Evolutionary conservation across 2,797 vertebrate species (phyloP), one percentile per base, ranked within the genome.

Genomic region (Catamblyrhynchus diadema): DNA sequence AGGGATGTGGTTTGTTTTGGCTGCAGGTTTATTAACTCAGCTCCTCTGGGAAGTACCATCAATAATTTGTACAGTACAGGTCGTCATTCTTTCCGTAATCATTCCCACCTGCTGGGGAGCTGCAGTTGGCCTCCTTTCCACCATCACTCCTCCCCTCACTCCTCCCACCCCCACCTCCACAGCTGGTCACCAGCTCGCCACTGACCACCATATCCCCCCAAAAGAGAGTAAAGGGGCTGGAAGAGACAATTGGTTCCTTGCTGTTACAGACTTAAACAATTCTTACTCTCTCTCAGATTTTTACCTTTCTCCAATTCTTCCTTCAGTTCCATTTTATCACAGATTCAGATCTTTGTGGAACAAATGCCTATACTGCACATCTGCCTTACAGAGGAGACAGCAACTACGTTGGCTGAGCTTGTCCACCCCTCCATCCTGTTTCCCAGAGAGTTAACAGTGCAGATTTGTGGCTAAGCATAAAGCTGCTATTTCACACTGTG

Each of bases 1-100:
- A 95, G 80, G 90, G 90, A 92, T 95, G 94, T 94, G 93, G 92
- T 92, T 95, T 95, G 86, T 77, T 93, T 94, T 93, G 94, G 86
- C 94, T 92, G 80, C 83, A 94, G 94, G 81, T 88, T 95, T 96
- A 96, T 95, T 95, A 95, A 88, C 80, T 95, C 85, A 91, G 47
- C 61, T 93, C 90, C 77, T 90, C 51, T n/a, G 73, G 88, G 95
- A 96, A 73, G 77, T 56, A 60, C 83, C 88, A 95, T 96, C 96
- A 95, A 94, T 95, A 96, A 95, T 64, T 95, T 81, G 73, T 80
- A 88, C 77, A 84, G 83, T 64, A 57, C 91, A 96, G 90, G 90
- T 93, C 73, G 1, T 93, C 95, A 95, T 94, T 97, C 90, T 93
- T 96, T 79, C 81, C 48, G 15, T 96, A 96, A 96, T 95, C 93